A percentile compares a stretch with the other conserved stretches of the same genome.
Evolutionary conservation across 2,113 vertebrate genomes (phyloP).

Genomic region (Tetrax tetrax): DNA sequence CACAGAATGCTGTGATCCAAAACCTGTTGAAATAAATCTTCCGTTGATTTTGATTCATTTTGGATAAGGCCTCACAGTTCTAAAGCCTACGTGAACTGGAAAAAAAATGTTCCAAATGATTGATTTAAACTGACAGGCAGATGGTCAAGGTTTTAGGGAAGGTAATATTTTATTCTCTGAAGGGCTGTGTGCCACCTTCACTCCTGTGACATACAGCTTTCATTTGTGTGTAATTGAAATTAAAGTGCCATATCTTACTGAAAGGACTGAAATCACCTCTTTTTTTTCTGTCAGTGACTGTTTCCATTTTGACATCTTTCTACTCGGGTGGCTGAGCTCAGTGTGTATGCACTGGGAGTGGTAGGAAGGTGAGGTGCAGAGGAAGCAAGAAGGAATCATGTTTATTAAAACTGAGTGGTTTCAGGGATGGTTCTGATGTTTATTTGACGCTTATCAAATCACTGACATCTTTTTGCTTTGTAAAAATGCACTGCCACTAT

Average conservation of each 20-base stretch:
- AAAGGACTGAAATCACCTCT: not conserved
- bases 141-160: not conserved
- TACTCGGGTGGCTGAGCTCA: not conserved
- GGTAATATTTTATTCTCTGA: not conserved
- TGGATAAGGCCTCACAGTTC: not conserved
- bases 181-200: not conserved
- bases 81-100: not conserved
- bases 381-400: not conserved
- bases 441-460: not conserved
- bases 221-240: constrained; percentile 4
- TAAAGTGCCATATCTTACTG: not conserved
- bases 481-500: not conserved
- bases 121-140: not conserved
- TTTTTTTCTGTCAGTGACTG: not conserved
- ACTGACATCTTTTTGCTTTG: not conserved
- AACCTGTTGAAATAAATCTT: not conserved
- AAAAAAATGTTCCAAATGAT: not conserved
- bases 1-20: not conserved
- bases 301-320: not conserved
- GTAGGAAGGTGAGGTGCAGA: not conserved
- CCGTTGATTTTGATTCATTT: not conserved
- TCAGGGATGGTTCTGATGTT: not conserved
- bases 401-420: not conserved
- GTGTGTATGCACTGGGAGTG: not conserved
- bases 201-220: not conserved